Evolutionary conservation across 2,888 invertebrate species (phyloP), one percentile per base, ranked within the genome.

Genomic region (Neoaliturus tenellus): DNA sequence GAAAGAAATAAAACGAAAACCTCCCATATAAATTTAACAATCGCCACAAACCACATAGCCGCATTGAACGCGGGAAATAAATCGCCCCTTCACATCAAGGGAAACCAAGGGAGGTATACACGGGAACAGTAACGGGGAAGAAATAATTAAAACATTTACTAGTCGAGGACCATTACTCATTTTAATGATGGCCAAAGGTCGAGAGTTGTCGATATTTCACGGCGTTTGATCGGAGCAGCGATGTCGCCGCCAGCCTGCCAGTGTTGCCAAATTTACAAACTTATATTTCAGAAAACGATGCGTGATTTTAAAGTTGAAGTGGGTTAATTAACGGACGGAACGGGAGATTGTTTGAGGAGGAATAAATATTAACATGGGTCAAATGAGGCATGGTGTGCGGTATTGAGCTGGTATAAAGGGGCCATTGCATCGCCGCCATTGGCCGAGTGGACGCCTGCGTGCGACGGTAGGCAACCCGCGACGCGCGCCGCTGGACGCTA

Each of bases 281-380:
- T 75, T 44, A 2, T 41, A 71, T 71, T 71, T 41, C 75, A 28
- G 75, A 48, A 35, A 78, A 55, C 75, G 33, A 78, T 55, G 78
- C 55, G 55, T 78, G 78, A 78, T 78, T 78, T 78, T 55, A 78
- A 82, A 55, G 25, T 73, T 82, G 73, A 73, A 82, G 82, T 82
- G 82, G 82, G 82, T 82, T 84, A 84, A 84, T 84, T 84, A 84
- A 84, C 39, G 84, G 75, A 73, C 35, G 69, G 44, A 81, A 51
- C 33, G 78, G 78, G 55, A 55, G 78, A 84, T 84, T 84, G 84
- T 84, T 84, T 84, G 84, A 82, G 51, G 82, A 82, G 78, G 75
- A 81, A 84, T 84, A 84, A 84, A 84, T 84, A 84, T 84, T 84
- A 84, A 84, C 84, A 84, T 78, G 69, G 84, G 84, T 84, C 84